Evolutionary conservation across 2,888 invertebrate genomes (phyloP).

Genomic region (Limnephilus auricula): DNA sequence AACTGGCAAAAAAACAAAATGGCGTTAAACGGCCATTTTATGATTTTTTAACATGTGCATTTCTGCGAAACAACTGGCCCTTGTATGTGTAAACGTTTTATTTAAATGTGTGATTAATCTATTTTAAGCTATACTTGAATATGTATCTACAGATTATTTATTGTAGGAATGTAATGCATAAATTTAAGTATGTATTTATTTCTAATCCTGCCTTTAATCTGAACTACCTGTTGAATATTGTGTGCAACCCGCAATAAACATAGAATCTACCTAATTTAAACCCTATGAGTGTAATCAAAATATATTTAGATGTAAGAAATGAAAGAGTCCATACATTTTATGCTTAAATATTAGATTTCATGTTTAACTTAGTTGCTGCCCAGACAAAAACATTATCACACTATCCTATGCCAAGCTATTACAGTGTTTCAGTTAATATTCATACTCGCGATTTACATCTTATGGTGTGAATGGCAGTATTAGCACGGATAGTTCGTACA

Average conservation of each 20-base stretch:
- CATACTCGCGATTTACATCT: too few species aligned
- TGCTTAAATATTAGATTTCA: not conserved
- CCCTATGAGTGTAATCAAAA: not conserved
- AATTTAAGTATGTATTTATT: not conserved
- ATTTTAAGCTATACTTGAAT: not conserved
- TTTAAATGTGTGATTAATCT: not conserved
- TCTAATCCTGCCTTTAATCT: slow-evolving; percentile 5
- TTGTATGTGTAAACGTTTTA: not conserved
- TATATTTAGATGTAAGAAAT: not conserved
- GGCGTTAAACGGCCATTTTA: too few species aligned
- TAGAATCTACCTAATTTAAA: not conserved
- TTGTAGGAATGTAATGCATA: not conserved
- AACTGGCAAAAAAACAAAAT: too few species aligned
- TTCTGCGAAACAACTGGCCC: too few species aligned
- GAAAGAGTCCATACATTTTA: not conserved
- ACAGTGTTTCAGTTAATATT: too few species aligned
- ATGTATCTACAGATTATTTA: not conserved
- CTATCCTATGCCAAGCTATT: too few species aligned
- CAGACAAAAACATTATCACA: too few species aligned
- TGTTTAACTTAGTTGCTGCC: too few species aligned
- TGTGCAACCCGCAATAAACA: slow-evolving; percentile 6
- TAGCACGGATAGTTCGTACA: too few species aligned
- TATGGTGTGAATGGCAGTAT: too few species aligned
- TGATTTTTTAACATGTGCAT: too few species aligned
- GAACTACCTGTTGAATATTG: slow-evolving; percentile 20